These are phyloP conservation scores for Paradoxurus hermaphroditus DNA, from an alignment of 2,113 vertebrate genomes.

Conservation along the genomic window DNA sequence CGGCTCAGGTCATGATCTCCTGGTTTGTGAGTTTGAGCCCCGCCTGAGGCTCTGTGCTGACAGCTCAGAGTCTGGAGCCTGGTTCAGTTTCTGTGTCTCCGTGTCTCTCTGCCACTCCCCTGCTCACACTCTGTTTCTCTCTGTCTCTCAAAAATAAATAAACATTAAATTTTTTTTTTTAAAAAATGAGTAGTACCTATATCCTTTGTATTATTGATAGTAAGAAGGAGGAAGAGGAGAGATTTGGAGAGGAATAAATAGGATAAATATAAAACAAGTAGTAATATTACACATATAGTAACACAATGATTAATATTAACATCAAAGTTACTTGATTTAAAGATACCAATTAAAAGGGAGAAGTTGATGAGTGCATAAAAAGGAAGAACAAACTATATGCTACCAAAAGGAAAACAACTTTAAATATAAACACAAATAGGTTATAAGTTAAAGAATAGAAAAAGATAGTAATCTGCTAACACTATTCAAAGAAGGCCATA, in stretches of 20 bases:
- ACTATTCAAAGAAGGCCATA: neutral
- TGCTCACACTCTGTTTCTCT: too few species aligned
- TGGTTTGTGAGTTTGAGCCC: too few species aligned
- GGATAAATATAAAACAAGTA: neutral
- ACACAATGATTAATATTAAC: neutral
- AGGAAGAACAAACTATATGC: neutral
- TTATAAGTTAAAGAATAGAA: neutral
- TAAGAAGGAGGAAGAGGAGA: neutral
- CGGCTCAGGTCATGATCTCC: too few species aligned
- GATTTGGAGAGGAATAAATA: neutral
- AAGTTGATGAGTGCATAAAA: neutral
- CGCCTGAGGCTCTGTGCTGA: too few species aligned
- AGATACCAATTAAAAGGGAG: neutral
- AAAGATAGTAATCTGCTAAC: neutral
- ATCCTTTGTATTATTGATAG: neutral
- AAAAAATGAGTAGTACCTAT: too few species aligned
- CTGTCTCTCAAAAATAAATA: too few species aligned
- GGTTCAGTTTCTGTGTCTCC: too few species aligned
- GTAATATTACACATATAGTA: neutral
- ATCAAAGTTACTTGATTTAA: neutral
- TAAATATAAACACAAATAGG: neutral
- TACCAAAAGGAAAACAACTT: neutral
- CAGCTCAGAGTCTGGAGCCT: too few species aligned
- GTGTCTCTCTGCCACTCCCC: too few species aligned
- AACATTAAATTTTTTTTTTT: too few species aligned